These are phyloP conservation scores for Heliconius nattereri DNA, from an alignment of 1,140 invertebrate species.

Conservation along the genomic window DNA sequence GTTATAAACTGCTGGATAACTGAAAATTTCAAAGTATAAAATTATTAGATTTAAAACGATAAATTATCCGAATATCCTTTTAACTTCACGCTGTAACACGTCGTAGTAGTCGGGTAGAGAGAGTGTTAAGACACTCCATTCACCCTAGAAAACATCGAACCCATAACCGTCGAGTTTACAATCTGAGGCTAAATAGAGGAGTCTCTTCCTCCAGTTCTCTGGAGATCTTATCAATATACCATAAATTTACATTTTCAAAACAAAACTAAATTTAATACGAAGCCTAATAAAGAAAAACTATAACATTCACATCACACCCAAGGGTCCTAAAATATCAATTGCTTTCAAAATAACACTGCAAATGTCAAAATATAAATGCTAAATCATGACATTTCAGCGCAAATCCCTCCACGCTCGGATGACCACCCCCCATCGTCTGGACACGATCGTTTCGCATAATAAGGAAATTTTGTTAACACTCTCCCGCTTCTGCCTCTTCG, in stretches of 20 bases:
- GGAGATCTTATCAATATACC: too few species aligned
- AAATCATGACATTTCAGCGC: constrained; percentile 45
- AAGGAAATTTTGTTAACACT: constrained; percentile 43
- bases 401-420: constrained; percentile 41
- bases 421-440: constrained; percentile 43
- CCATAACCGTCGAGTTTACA: too few species aligned
- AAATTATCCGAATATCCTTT: background rate
- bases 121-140: too few species aligned
- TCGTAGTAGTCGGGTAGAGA: too few species aligned
- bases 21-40: background rate
- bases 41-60: background rate
- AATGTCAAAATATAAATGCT: constrained; percentile 57
- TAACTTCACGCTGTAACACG: too few species aligned
- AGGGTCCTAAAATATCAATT: constrained; percentile 10
- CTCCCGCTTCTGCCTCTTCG: constrained; percentile 28
- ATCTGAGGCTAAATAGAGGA: too few species aligned
- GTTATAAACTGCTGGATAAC: constrained; percentile 22
- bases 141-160: too few species aligned
- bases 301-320: constrained; percentile 15
- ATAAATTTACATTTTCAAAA: too few species aligned
- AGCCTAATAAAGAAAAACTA: background rate
- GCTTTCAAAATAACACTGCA: constrained; percentile 46
- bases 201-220: too few species aligned
- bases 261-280: background rate
- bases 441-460: constrained; percentile 28